Conservation (phyloP, 2,888 invertebrate species). For the Diarsia rubi region DNA sequence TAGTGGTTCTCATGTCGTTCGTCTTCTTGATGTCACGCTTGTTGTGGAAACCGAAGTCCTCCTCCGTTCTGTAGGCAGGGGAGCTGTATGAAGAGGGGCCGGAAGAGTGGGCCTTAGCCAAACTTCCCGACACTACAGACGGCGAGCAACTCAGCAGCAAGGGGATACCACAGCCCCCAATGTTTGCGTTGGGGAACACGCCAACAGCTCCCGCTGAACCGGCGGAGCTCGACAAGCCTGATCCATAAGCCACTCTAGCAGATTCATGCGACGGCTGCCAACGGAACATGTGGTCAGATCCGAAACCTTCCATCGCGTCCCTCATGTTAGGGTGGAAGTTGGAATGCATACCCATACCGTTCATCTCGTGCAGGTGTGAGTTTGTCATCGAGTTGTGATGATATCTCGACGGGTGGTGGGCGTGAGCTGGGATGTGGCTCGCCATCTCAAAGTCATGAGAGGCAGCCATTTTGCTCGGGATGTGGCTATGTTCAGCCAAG, state of each 20-base stretch:
- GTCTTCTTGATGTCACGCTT: conserved; percentile 80
- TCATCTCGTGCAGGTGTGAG: conserved; percentile 72
- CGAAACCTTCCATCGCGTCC: conserved; percentile 69
- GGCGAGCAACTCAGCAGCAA: conserved; percentile 86
- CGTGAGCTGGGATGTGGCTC: conserved; percentile 39
- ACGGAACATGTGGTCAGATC: conserved; percentile 71
- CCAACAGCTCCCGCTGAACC: conserved; percentile 77
- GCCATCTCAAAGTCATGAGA: conserved; percentile 46
- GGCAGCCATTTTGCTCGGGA: conserved; percentile 44
- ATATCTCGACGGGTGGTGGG: conserved; percentile 39
- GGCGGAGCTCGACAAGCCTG: conserved; percentile 61
- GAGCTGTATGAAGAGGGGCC: conserved; percentile 67
- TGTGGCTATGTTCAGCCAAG: conserved; percentile 38
- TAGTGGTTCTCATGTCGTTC: conserved; percentile 56
- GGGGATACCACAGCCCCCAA: conserved; percentile 84
- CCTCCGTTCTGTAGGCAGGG: conserved; percentile 79
- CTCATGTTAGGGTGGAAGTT: conserved; percentile 74
- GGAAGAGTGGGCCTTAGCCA: conserved; percentile 77
- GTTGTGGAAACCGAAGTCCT: conserved; percentile 78
- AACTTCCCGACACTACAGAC: conserved; percentile 81
- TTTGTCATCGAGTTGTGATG: conserved; percentile 65
- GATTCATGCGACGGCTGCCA: conserved; percentile 77
- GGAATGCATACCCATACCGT: conserved; percentile 72
- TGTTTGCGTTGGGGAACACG: conserved; percentile 83
- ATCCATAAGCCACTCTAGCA: conserved; percentile 75